Conservation (phyloP, 2,113 vertebrate genomes). For the Cranoglanis bouderius region DNA sequence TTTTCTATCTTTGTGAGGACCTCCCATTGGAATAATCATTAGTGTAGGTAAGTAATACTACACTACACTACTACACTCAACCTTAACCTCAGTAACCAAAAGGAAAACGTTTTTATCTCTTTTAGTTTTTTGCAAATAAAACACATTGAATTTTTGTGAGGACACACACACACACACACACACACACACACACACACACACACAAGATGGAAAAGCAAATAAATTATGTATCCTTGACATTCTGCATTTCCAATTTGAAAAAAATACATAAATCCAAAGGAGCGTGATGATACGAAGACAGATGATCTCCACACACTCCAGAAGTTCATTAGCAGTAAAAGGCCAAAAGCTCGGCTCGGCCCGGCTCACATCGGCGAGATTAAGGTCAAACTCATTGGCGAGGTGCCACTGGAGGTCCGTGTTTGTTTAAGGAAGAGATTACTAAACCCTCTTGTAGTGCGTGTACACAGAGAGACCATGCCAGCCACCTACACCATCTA, state of each 20-base stretch:
- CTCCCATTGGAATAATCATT: not conserved
- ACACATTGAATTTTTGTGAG: not conserved
- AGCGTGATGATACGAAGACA: not conserved
- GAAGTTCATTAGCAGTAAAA: slow-evolving; percentile 23
- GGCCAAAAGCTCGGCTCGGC: not conserved
- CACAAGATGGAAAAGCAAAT: not conserved
- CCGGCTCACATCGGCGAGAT: not conserved
- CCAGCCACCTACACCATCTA: slow-evolving; percentile 5
- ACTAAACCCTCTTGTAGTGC: slow-evolving; percentile 29
- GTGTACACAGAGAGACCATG: not conserved
- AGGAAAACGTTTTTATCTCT: no score
- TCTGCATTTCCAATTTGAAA: not conserved
- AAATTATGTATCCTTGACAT: not conserved
- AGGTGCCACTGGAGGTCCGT: not conserved
- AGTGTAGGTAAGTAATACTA: not conserved
- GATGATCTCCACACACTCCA: not conserved
- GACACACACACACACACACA: not conserved
- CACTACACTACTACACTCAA: not conserved
- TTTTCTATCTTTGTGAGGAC: not conserved
- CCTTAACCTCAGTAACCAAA: not conserved
- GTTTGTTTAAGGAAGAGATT: slow-evolving; percentile 36
- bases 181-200: not conserved
- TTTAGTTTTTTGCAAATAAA: not conserved
- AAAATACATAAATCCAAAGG: not conserved
- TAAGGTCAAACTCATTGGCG: slow-evolving; percentile 2